Percentiles rank a stretch among this genome's conserved stretches.
These are phyloP conservation scores for Pseudomyrmex dendroicus DNA, from an alignment of 1,140 invertebrate genomes.

Conservation along the genomic window DNA sequence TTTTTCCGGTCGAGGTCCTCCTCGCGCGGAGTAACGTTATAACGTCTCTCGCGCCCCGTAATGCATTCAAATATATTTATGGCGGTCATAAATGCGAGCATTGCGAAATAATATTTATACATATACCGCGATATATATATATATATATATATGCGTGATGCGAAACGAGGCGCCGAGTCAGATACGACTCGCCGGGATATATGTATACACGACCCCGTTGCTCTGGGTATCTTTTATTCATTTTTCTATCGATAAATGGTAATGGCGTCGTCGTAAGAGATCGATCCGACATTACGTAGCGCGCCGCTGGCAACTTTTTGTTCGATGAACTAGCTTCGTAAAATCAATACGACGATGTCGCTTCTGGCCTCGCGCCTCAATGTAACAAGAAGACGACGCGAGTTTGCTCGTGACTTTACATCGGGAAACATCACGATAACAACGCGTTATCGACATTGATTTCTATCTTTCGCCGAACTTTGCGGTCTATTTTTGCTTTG, in stretches of 20 bases:
- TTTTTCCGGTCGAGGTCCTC: slow-evolving; percentile 30
- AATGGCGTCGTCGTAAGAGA: slow-evolving; percentile 45
- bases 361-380: slow-evolving; percentile 3
- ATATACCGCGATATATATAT: slow-evolving; percentile 1
- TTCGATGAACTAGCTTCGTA: slow-evolving; percentile 25
- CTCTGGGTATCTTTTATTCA: slow-evolving; percentile 63
- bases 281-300: slow-evolving; percentile 35
- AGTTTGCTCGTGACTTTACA: slow-evolving; percentile 6
- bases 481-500: neutral
- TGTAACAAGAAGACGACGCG: slow-evolving; percentile 41
- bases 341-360: slow-evolving; percentile 50
- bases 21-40: slow-evolving; percentile 46
- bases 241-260: slow-evolving; percentile 66
- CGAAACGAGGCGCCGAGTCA: neutral
- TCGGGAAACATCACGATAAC: slow-evolving; percentile 30
- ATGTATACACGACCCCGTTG: slow-evolving; percentile 7
- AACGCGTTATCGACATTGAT: slow-evolving; percentile 16
- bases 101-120: slow-evolving; percentile 56
- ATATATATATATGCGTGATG: no score
- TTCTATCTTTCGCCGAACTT: neutral
- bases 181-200: no score
- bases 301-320: slow-evolving; percentile 18
- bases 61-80: slow-evolving; percentile 65
- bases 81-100: slow-evolving; percentile 42
- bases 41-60: slow-evolving; percentile 31